A percentile compares a stretch with the other conserved stretches of the same genome.
Conservation (phyloP, 2,888 invertebrate genomes). For the Pachliopta kotzebuea region DNA sequence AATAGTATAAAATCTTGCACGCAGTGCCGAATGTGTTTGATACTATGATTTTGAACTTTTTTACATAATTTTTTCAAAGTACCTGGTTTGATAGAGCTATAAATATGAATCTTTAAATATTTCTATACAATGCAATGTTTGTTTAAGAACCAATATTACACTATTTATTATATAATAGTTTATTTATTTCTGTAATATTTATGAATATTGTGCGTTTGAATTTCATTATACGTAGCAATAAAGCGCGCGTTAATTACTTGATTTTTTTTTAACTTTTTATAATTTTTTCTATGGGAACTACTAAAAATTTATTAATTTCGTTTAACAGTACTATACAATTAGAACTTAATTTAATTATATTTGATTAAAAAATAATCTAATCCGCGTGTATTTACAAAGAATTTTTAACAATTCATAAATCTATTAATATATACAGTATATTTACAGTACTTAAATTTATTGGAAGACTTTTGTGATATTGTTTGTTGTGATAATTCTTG, state of each 20-base stretch:
- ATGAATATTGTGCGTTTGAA: constrained; percentile 30
- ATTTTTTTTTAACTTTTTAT: background rate
- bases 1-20: too few species aligned
- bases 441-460: constrained; percentile 37
- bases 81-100: too few species aligned
- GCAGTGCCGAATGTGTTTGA: too few species aligned
- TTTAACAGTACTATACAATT: background rate
- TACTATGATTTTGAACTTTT: too few species aligned
- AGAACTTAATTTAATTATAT: background rate
- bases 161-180: background rate
- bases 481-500: constrained; percentile 78
- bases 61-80: too few species aligned
- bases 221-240: constrained; percentile 25
- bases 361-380: too few species aligned
- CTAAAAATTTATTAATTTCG: background rate
- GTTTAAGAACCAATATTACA: too few species aligned
- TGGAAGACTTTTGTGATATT: constrained; percentile 79
- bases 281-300: background rate
- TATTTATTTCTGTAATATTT: background rate
- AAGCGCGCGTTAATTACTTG: background rate
- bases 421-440: constrained; percentile 17
- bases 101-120: too few species aligned
- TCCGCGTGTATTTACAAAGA: background rate
- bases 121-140: too few species aligned
- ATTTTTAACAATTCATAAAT: constrained; percentile 7